Evolutionary conservation across 2,888 invertebrate genomes (phyloP).

Genomic region (Lochmaea crataegi): DNA sequence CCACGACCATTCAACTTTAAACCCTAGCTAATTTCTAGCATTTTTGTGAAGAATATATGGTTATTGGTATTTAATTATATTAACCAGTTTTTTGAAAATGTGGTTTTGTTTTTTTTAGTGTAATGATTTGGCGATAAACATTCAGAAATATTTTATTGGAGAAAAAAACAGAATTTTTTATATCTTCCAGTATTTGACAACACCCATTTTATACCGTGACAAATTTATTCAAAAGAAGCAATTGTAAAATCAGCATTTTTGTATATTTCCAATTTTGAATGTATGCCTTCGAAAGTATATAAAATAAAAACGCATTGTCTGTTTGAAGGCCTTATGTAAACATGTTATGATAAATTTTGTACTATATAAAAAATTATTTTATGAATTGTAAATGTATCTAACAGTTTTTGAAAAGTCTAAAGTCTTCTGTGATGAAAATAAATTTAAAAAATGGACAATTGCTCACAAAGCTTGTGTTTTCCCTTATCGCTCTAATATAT

Average conservation of each 20-base stretch:
- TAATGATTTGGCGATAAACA: too few species aligned
- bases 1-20: too few species aligned
- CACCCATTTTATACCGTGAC: too few species aligned
- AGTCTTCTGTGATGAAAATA: slow-evolving; percentile 27
- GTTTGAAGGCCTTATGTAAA: not conserved
- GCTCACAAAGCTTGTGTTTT: slow-evolving; percentile 39
- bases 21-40: too few species aligned
- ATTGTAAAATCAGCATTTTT: not conserved
- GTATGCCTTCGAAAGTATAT: not conserved
- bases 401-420: slow-evolving; percentile 9
- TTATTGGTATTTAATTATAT: too few species aligned
- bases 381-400: not conserved
- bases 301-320: not conserved
- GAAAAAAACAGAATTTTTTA: too few species aligned
- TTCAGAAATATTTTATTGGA: too few species aligned
- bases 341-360: not conserved
- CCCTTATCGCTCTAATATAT: slow-evolving; percentile 43
- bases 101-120: too few species aligned
- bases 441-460: slow-evolving; percentile 46
- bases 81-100: too few species aligned
- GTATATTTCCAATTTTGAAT: not conserved
- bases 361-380: not conserved
- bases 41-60: too few species aligned
- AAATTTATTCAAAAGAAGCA: not conserved
- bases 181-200: not conserved